These are phyloP conservation scores for Cirrhinus molitorella DNA, from an alignment of 2,797 vertebrate genomes.

Conservation along the genomic window DNA sequence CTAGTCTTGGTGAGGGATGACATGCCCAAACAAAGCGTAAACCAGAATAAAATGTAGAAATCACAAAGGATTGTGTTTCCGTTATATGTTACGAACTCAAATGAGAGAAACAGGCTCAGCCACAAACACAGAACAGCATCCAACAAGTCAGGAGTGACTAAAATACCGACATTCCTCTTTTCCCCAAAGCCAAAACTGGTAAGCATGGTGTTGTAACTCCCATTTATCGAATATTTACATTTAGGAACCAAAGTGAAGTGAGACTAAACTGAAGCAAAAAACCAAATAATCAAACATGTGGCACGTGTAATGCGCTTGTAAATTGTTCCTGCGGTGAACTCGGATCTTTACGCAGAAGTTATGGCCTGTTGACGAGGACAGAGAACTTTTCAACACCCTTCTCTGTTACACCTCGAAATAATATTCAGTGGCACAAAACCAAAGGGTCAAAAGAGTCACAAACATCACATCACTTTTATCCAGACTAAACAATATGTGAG, in stretches of 20 bases:
- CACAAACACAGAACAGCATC: slow-evolving; percentile 66
- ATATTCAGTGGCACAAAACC: slow-evolving; percentile 53
- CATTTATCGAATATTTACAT: slow-evolving; percentile 45
- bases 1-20: slow-evolving; percentile 72
- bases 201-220: slow-evolving; percentile 33
- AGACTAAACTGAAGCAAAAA: slow-evolving; percentile 53
- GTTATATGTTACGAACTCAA: slow-evolving; percentile 57
- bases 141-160: slow-evolving; percentile 71
- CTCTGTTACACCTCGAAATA: slow-evolving; percentile 68
- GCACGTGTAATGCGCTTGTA: slow-evolving; percentile 37
- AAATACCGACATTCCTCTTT: slow-evolving; percentile 65
- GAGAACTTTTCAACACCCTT: slow-evolving; percentile 60
- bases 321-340: slow-evolving; percentile 48
- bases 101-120: slow-evolving; percentile 78
- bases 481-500: slow-evolving; percentile 7
- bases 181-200: slow-evolving; percentile 44
- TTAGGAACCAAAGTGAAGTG: slow-evolving; percentile 39
- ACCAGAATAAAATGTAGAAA: slow-evolving; percentile 72
- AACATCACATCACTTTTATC: slow-evolving; percentile 44
- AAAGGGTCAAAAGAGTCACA: slow-evolving; percentile 29
- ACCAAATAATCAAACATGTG: slow-evolving; percentile 49
- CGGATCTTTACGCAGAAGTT: slow-evolving; percentile 51
- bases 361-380: slow-evolving; percentile 58
- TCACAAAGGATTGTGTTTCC: slow-evolving; percentile 74
- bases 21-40: slow-evolving; percentile 70